phyloP scores from a whole-genome alignment of 2,888 invertebrate species.

The Eupithecia vulgata region DNA sequence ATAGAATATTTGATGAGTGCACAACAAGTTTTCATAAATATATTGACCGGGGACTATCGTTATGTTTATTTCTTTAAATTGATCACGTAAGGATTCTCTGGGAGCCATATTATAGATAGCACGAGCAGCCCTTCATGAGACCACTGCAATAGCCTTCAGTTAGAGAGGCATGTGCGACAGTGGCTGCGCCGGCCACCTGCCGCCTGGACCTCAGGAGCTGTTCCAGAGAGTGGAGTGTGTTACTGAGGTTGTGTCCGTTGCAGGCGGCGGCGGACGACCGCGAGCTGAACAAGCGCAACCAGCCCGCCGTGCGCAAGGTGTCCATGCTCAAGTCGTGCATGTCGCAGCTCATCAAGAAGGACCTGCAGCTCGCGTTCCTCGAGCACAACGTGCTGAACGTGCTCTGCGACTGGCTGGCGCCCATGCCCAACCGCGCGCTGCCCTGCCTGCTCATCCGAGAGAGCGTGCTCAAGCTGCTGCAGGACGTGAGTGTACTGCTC shows the following conservation, averaged over 20 bases:
- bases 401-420: conserved; percentile 98
- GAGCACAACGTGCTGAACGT: conserved; percentile 97
- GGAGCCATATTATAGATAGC: too few relatives aligned
- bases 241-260: conserved; percentile 34
- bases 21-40: too few relatives aligned
- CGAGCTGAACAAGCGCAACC: conserved; percentile 86
- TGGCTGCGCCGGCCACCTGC: too few relatives aligned
- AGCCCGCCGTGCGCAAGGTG: conserved; percentile 96
- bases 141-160: too few relatives aligned
- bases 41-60: too few relatives aligned
- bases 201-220: too few relatives aligned
- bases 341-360: conserved; percentile 97
- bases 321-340: conserved; percentile 94
- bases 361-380: conserved; percentile 97
- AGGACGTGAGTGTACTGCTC: conserved; percentile 85
- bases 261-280: conserved; percentile 96
- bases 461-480: conserved; percentile 90
- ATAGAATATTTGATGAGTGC: too few relatives aligned
- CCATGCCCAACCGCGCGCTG: conserved; percentile 98
- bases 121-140: too few relatives aligned
- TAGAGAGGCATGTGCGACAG: too few relatives aligned
- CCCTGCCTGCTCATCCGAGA: conserved; percentile 97
- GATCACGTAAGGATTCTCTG: too few relatives aligned
- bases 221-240: too few relatives aligned
- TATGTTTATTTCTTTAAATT: too few relatives aligned